Evolutionary conservation across 2,113 vertebrate species (phyloP), one percentile per base, ranked within the genome.

Genomic region (Anguilla rostrata): DNA sequence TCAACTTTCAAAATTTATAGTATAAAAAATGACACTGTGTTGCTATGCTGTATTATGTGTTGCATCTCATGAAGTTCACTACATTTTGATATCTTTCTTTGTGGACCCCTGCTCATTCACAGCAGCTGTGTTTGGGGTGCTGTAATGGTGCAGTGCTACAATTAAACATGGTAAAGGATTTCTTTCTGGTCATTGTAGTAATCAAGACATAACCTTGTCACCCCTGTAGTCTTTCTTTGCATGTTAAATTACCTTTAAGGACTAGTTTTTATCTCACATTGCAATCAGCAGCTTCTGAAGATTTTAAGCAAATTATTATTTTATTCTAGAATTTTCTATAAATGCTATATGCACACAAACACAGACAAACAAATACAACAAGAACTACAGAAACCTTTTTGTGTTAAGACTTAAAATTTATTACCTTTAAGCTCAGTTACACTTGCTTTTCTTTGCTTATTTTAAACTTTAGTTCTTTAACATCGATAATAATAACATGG

Each of bases 351-450:
- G 56, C 56, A 60, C 56, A 71, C 20, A 71, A 71, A 63, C 18
- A 18, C 18, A 80, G 2, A 39, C 22, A 60, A 26, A 57, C 39
- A 22, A 39, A 78, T 43, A 53, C 57, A 29, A 49, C 26, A 3
- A 43, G 57, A 78, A 22, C 29, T 34, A 83, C 53, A 39, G 39
- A 5, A 39, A 49, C 29, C 22, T 83, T 85, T 88, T 11, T 87
- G 87, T 91, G 84, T 75, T 87, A 89, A 91, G 86, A 85, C 81
- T 93, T 92, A 34, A 92, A 87, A 56, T 93, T 95, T 93, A 93
- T 93, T 94, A 93, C 92, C 83, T 91, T 89, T 83, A 90, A 90
- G 89, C 63, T 87, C 90, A 75, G 87, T 92, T 92, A 93, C 92
- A 94, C 87, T 91, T 92, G 88, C 85, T 85, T 90, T 90, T 88